Conservation (phyloP, 2,797 vertebrate species). For the Megaceryle alcyon region DNA sequence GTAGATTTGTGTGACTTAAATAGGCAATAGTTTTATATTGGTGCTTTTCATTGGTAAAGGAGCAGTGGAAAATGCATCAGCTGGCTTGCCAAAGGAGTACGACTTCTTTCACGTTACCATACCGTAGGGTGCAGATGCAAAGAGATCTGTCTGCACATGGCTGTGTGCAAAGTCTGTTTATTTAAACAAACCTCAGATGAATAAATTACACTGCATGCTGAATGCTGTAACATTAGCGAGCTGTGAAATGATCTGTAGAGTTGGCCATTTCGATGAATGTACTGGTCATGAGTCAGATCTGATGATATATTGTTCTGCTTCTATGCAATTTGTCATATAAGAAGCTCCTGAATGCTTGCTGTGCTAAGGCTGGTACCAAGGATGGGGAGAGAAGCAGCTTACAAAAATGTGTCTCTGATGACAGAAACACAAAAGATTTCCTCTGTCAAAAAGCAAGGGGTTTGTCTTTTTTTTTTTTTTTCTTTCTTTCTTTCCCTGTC, state of each 20-base stretch:
- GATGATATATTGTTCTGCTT: not conserved
- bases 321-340: not conserved
- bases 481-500: accelerated
- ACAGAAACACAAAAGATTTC: not conserved
- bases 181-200: conserved; percentile 23
- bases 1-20: not conserved
- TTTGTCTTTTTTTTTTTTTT: too few species aligned
- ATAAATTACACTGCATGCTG: not conserved
- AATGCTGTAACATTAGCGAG: not conserved
- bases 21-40: not conserved
- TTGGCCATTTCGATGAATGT: not conserved
- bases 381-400: not conserved
- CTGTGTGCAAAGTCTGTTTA: conserved; percentile 8
- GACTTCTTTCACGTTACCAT: not conserved
- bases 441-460: not conserved
- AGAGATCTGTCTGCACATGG: not conserved
- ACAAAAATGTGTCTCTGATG: not conserved
- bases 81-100: not conserved
- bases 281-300: not conserved
- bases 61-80: not conserved
- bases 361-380: not conserved
- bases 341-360: not conserved
- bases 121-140: accelerated
- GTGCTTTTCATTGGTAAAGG: not conserved
- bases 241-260: not conserved